phyloP scores from a whole-genome alignment of 2,797 vertebrate species.

The Nyctibius grandis region DNA sequence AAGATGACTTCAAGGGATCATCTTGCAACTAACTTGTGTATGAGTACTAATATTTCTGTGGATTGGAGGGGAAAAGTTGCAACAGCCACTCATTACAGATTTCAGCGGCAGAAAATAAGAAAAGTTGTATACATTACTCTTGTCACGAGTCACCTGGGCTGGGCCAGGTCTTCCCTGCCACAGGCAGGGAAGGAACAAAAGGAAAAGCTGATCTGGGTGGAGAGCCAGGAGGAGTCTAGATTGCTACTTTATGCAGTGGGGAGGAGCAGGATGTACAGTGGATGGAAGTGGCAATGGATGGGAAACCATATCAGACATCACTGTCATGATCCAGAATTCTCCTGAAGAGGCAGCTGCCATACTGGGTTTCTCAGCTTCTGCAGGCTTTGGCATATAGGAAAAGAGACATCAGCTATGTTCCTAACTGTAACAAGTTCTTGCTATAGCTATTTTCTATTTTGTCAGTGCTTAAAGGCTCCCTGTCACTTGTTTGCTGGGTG shows the following conservation, averaged over 20 bases:
- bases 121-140: fast-evolving
- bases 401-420: neutral
- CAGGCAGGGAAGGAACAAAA: neutral
- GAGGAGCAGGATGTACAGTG: neutral
- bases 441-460: neutral
- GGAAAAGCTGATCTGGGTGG: neutral
- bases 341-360: neutral
- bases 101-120: neutral
- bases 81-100: neutral
- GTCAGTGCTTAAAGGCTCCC: neutral
- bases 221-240: neutral
- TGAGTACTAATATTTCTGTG: neutral
- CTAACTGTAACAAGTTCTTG: neutral
- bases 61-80: neutral
- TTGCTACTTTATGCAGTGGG: neutral
- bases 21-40: neutral
- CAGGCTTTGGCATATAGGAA: neutral
- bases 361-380: neutral
- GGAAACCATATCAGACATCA: neutral
- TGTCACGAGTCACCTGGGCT: neutral
- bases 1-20: neutral
- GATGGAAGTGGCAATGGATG: neutral
- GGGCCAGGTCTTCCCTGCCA: neutral
- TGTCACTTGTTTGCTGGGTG: neutral
- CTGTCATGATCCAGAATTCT: neutral